A percentile compares a stretch with the other conserved stretches of the same genome.
These are phyloP conservation scores for Ceratina japonica DNA, from an alignment of 1,140 invertebrate species.

Conservation along the genomic window DNA sequence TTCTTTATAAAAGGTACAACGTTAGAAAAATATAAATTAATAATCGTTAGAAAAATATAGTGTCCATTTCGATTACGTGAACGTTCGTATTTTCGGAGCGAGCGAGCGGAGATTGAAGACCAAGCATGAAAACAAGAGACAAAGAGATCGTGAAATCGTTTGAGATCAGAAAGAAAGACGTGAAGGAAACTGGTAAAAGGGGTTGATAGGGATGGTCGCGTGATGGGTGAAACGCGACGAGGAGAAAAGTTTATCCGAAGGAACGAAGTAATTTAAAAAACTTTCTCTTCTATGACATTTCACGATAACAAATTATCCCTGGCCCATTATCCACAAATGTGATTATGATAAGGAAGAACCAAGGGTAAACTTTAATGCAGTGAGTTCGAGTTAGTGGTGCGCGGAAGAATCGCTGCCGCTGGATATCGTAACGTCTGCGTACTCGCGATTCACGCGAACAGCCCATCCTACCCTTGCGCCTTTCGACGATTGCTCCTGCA, in stretches of 20 bases:
- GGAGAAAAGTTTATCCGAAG: constrained; percentile 71
- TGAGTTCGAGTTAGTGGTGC: constrained; percentile 63
- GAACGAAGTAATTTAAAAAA: constrained; percentile 79
- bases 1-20: too few species aligned
- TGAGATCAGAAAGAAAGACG: too few species aligned
- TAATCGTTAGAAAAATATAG: too few species aligned
- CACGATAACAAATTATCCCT: constrained; percentile 78
- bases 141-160: constrained; percentile 11
- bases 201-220: too few species aligned
- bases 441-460: constrained; percentile 47
- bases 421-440: constrained; percentile 57
- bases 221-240: background rate
- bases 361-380: constrained; percentile 76
- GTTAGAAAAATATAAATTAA: too few species aligned
- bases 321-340: constrained; percentile 79
- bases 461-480: background rate
- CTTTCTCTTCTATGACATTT: constrained; percentile 78
- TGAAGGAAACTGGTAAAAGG: background rate
- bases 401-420: constrained; percentile 32
- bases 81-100: too few species aligned
- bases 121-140: background rate
- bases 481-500: background rate
- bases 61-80: too few species aligned
- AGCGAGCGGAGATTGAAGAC: too few species aligned
- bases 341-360: constrained; percentile 79